Conservation (phyloP, 2,888 invertebrate genomes). For the Sinodicranocentrus sp. region DNA sequence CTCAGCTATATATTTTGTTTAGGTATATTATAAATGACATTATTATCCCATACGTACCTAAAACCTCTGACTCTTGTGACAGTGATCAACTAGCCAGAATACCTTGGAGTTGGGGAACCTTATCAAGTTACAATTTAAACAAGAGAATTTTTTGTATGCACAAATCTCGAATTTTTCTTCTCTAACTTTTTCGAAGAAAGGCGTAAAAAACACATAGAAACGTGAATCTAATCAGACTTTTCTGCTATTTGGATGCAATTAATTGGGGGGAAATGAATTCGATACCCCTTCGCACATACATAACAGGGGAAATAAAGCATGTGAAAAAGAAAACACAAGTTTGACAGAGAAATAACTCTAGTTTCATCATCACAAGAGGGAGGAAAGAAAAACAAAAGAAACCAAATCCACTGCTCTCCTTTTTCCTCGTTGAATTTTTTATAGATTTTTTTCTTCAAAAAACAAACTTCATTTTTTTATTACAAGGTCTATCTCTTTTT, state of each 20-base stretch:
- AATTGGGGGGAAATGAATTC: constrained; percentile 10
- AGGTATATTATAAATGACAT: constrained; percentile 11
- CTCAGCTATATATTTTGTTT: too few relatives aligned
- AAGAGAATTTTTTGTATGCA: too few relatives aligned
- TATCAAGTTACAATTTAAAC: neutral
- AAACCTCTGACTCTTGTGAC: neutral
- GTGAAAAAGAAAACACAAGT: too few relatives aligned
- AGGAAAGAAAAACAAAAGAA: neutral
- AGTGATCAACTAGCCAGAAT: neutral
- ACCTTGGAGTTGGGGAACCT: neutral
- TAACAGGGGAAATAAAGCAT: too few relatives aligned
- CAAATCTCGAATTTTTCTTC: too few relatives aligned
- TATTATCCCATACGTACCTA: constrained; percentile 4
- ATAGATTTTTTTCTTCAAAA: too few relatives aligned
- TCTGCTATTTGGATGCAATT: neutral
- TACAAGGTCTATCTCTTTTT: neutral
- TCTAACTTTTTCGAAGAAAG: too few relatives aligned
- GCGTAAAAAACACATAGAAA: too few relatives aligned
- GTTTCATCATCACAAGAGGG: neutral
- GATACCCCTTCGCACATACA: too few relatives aligned
- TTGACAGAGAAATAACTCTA: too few relatives aligned
- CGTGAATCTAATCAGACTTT: constrained; percentile 34
- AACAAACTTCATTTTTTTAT: too few relatives aligned
- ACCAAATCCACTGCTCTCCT: constrained; percentile 1
- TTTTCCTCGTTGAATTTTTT: too few relatives aligned